These are phyloP conservation scores for Rotaria socialis DNA, from an alignment of 2,888 invertebrate species.

Conservation along the genomic window DNA sequence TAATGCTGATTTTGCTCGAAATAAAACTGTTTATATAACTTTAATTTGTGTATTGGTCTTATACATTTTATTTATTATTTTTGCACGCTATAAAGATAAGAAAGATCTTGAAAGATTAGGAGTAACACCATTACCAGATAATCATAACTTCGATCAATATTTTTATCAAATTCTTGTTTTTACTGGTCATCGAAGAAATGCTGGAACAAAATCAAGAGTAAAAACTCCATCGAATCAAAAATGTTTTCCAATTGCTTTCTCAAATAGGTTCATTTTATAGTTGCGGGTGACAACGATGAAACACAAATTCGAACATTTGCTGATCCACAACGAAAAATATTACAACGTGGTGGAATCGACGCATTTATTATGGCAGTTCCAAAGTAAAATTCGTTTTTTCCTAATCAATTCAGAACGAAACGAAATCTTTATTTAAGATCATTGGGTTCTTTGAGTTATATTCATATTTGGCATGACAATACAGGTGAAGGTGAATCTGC, in stretches of 20 bases:
- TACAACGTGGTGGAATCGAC: slow-evolving; percentile 57
- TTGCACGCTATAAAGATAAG: slow-evolving; percentile 56
- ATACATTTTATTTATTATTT: slow-evolving; percentile 54
- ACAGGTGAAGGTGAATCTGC: slow-evolving; percentile 58
- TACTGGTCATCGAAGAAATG: slow-evolving; percentile 56
- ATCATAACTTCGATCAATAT: slow-evolving; percentile 59
- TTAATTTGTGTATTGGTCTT: slow-evolving; percentile 53
- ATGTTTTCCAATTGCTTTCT: too few relatives aligned
- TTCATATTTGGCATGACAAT: slow-evolving; percentile 62
- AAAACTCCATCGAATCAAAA: neutral
- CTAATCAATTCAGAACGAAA: too few relatives aligned
- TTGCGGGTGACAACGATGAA: too few relatives aligned
- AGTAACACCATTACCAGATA: slow-evolving; percentile 59
- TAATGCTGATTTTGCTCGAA: slow-evolving; percentile 58
- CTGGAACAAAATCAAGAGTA: slow-evolving; percentile 56
- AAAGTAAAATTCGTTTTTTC: neutral
- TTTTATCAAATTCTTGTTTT: slow-evolving; percentile 60
- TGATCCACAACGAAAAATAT: slow-evolving; percentile 57
- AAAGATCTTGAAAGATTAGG: slow-evolving; percentile 56
- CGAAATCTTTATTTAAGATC: too few relatives aligned
- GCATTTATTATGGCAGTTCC: slow-evolving; percentile 58
- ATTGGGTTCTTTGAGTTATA: slow-evolving; percentile 58
- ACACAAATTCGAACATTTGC: slow-evolving; percentile 49
- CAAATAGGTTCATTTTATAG: too few relatives aligned
- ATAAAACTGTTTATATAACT: slow-evolving; percentile 57